Conservation (phyloP, 2,113 vertebrate genomes). For the Peromyscus polionotus region DNA sequence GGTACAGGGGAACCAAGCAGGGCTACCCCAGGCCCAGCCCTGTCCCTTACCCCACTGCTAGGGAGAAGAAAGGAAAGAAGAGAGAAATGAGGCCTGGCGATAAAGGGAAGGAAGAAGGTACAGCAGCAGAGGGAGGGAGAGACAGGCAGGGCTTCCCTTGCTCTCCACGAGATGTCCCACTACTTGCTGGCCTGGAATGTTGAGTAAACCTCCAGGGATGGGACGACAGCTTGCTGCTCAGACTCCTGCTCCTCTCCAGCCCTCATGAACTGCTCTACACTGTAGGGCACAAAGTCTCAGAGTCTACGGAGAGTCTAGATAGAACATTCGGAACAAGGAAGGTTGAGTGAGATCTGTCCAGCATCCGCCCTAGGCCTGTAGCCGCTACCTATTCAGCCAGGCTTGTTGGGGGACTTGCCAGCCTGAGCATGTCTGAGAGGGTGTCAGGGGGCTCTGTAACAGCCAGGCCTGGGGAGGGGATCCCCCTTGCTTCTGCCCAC, state of each 20-base stretch:
- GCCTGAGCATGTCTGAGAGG: background rate
- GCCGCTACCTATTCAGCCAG: background rate
- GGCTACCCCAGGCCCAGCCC: background rate
- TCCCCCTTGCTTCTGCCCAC: background rate
- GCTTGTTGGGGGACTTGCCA: background rate
- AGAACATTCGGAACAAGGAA: background rate
- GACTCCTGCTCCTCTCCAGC: background rate
- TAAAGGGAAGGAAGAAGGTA: accelerated
- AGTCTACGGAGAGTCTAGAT: background rate
- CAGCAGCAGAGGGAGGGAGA: no score
- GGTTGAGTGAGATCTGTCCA: background rate
- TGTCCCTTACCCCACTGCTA: no score
- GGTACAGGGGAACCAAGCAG: background rate
- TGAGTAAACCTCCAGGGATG: background rate
- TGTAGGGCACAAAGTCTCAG: background rate
- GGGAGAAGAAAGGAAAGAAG: background rate
- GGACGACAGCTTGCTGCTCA: background rate
- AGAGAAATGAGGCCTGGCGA: no score
- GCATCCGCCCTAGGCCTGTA: background rate
- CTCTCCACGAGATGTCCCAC: accelerated
- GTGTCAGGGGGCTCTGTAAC: background rate
- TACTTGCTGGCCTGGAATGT: background rate
- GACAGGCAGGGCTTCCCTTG: no score
- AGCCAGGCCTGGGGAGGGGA: background rate
- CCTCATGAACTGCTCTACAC: background rate